A percentile compares a stretch with the other conserved stretches of the same genome.
phyloP scores from a whole-genome alignment of 2,113 vertebrate genomes.

The Eulemur rufifrons region DNA sequence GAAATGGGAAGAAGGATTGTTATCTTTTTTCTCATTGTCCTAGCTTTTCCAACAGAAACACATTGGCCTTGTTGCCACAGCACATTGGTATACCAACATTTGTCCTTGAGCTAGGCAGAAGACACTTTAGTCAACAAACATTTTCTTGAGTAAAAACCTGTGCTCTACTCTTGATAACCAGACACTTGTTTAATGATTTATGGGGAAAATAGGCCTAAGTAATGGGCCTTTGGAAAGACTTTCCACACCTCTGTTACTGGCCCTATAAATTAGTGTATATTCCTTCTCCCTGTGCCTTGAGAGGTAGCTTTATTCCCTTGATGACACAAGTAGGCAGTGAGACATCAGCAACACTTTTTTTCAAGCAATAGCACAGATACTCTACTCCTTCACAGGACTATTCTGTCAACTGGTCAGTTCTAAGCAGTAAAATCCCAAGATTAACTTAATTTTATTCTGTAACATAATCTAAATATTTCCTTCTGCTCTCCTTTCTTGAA shows the following conservation, averaged over 20 bases:
- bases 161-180: neutral
- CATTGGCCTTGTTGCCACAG: neutral
- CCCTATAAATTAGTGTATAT: neutral
- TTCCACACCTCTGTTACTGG: neutral
- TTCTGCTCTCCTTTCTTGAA: neutral
- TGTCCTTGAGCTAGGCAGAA: constrained; percentile 13
- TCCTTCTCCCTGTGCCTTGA: neutral
- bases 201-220: neutral
- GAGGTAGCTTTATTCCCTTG: neutral
- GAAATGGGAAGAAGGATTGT: neutral
- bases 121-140: neutral
- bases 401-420: neutral
- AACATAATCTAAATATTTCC: constrained; percentile 33
- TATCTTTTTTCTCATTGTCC: neutral
- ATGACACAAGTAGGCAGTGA: neutral
- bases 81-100: neutral
- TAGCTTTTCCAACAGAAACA: neutral
- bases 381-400: neutral
- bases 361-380: neutral
- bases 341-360: neutral
- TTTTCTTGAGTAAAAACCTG: constrained; percentile 24
- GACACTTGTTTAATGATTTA: neutral
- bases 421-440: constrained; percentile 6
- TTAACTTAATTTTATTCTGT: constrained; percentile 39
- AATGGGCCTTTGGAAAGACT: neutral